Base-by-base conservation (phyloP, 2,797 vertebrate species). In the Myotis pilosus region DNA sequence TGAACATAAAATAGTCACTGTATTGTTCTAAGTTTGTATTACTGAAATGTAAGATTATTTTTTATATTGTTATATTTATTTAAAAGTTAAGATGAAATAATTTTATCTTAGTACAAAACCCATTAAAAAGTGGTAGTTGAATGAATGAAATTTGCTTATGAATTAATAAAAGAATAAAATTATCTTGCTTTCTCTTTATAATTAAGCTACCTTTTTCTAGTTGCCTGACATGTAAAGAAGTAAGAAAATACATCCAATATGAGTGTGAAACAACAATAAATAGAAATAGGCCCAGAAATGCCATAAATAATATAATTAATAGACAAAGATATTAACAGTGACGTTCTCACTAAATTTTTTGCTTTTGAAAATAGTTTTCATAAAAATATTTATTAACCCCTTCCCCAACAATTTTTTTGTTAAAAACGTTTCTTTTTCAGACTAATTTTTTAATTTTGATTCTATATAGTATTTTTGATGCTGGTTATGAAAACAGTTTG, bases 281-380 rank as follows among this genome's bases (percentile, higher is more conserved):
- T 51, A 80, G 72, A 90, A 55, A 71, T 74, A 82, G 49, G 62
- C 17, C 25, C 23, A 92, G 91, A 95, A 95, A 78, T 92, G n/a
- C 55, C 28, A 47, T 25, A 62, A 47, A 38, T 75, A 68, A 28
- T 84, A 87, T 28, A 89, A 78, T 30, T 93, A 89, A 60, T 94
- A 51, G 47, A 62, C 10, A 53, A 12, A 20, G 51, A 60, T 94
- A 30, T 47, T 82, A 71, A 51, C 11, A 66, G 4, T 93, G 28
- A 41, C 30, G 69, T 57, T 81, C 33, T 75, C 74, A 83, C 47
- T 66, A 23, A 51, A 55, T 33, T 12, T 87, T 95, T 95, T 89
- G 71, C 44, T 89, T 71, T 89, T 82, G 49, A 83, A 89, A 92
- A 80, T 80, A 72, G 12, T 68, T 92, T 94, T 53, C 13, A 72